Evolutionary conservation across 2,888 invertebrate species (phyloP).

Genomic region (Cataglyphis rosenhaueri): DNA sequence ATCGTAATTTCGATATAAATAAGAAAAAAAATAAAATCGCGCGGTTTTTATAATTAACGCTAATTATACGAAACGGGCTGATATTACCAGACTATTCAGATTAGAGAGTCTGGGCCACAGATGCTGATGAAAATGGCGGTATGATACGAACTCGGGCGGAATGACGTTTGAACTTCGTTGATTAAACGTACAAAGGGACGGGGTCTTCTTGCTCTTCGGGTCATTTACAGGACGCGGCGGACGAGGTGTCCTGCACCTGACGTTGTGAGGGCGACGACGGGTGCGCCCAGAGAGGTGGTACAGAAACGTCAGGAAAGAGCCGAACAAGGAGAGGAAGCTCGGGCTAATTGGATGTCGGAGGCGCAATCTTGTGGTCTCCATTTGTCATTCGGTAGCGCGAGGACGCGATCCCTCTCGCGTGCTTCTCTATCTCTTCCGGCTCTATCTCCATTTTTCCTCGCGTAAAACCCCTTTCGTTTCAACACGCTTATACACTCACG

Average conservation of each 20-base stretch:
- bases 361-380: conserved; percentile 82
- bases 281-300: conserved; percentile 24
- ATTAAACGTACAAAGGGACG: conserved; percentile 79
- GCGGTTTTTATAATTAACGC: background rate
- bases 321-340: conserved; percentile 64
- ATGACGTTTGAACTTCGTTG: conserved; percentile 76
- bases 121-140: conserved; percentile 19
- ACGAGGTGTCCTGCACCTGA: conserved; percentile 71
- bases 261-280: conserved; percentile 56
- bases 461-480: conserved; percentile 25
- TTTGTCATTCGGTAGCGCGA: conserved; percentile 81
- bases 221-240: conserved; percentile 59
- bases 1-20: background rate
- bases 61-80: background rate
- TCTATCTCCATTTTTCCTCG: conserved; percentile 58
- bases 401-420: conserved; percentile 74
- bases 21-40: background rate
- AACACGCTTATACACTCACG: conserved; percentile 48
- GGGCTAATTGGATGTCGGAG: conserved; percentile 81
- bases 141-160: conserved; percentile 57
- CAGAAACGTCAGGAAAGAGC: conserved; percentile 60
- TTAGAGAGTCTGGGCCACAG: conserved; percentile 41
- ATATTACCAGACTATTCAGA: conserved; percentile 23
- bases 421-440: conserved; percentile 71
- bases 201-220: conserved; percentile 67